Conservation (phyloP, 2,113 vertebrate genomes). For the Rhodinocichla rosea region DNA sequence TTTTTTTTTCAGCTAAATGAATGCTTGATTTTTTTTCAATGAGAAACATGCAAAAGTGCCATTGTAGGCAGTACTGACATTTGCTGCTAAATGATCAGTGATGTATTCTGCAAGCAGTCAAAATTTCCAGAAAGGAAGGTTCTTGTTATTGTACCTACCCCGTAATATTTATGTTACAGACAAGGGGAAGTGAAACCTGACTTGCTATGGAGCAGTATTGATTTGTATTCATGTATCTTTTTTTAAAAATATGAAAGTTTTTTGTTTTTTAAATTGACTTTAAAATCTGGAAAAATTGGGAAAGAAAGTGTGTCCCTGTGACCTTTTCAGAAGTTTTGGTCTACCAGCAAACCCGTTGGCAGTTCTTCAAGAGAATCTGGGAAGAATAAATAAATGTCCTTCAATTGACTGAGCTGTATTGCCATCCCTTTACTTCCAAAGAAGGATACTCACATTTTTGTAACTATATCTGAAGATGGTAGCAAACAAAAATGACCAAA, state of each 20-base stretch:
- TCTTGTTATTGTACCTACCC: not conserved
- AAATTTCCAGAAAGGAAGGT: not conserved
- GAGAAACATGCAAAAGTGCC: not conserved
- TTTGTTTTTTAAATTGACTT: not conserved
- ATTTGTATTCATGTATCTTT: not conserved
- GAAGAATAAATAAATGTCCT: not conserved
- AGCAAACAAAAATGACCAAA: not conserved
- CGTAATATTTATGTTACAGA: not conserved
- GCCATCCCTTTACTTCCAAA: not conserved
- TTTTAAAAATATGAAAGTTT: not conserved
- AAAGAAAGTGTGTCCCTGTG: not conserved
- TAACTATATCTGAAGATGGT: not conserved
- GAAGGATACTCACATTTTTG: not conserved
- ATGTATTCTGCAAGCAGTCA: not conserved
- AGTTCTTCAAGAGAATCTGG: not conserved
- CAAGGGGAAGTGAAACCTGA: not conserved
- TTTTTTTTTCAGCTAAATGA: not conserved
- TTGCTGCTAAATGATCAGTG: not conserved
- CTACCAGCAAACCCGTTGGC: not conserved
- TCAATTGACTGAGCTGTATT: not conserved
- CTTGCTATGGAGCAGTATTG: not conserved
- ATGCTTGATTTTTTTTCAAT: not conserved
- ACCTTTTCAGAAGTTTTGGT: not conserved
- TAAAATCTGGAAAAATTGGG: not conserved
- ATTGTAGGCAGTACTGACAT: not conserved